Evolutionary conservation across 1,140 invertebrate genomes (phyloP).

Genomic region (Drosophila watanabei): DNA sequence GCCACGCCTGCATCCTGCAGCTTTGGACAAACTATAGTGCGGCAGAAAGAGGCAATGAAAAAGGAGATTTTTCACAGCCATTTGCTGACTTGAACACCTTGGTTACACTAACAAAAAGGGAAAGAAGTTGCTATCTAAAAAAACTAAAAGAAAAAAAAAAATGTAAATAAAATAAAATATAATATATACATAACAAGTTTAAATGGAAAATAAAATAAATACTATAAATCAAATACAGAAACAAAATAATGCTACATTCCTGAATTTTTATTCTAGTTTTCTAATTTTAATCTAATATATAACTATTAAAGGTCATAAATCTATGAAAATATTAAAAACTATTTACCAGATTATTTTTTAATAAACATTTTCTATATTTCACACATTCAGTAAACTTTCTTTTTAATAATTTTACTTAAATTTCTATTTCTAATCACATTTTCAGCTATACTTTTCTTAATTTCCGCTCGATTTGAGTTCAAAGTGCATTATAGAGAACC

Average conservation of each 20-base stretch:
- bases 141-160: neutral
- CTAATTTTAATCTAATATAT: neutral
- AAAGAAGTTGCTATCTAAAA: neutral
- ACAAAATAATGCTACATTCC: neutral
- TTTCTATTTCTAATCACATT: neutral
- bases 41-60: constrained; percentile 9
- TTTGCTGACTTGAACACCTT: constrained; percentile 28
- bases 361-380: neutral
- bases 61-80: constrained; percentile 51
- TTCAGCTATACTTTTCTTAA: neutral
- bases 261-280: neutral
- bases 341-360: neutral
- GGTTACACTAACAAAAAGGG: neutral
- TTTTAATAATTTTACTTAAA: neutral
- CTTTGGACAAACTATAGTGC: constrained; percentile 29
- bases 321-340: neutral
- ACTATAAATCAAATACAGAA: neutral
- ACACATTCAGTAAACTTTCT: neutral
- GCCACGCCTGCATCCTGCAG: constrained; percentile 5
- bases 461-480: neutral
- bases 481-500: constrained; percentile 40
- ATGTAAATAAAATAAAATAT: neutral
- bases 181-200: too few species aligned
- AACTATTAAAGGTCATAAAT: neutral
- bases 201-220: neutral